Conservation (phyloP, 2,797 vertebrate species). For the Sarcophilus harrisii region DNA sequence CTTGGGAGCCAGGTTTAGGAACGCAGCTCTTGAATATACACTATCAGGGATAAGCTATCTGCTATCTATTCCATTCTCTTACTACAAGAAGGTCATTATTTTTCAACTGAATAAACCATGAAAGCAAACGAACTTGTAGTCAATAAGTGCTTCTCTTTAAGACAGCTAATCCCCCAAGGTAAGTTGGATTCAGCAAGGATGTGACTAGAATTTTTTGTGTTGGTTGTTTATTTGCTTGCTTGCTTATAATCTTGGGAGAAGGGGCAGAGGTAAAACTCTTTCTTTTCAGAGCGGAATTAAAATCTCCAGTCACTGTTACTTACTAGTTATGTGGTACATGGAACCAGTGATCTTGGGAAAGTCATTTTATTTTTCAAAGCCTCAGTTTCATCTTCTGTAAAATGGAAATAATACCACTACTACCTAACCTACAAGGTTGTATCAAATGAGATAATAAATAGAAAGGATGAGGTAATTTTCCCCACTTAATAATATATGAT, state of each 20-base stretch:
- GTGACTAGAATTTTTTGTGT: not conserved
- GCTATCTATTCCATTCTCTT: conserved; percentile 59
- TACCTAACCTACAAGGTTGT: not conserved
- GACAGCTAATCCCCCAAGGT: conserved; percentile 32
- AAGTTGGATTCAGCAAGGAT: conserved; percentile 34
- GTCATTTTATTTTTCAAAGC: not conserved
- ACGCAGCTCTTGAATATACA: conserved; percentile 52
- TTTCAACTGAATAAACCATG: conserved; percentile 65
- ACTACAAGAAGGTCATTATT: conserved; percentile 76
- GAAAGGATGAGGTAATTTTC: not conserved
- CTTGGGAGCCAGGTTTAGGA: not conserved
- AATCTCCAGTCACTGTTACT: not conserved
- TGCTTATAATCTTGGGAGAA: not conserved
- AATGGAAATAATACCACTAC: not conserved
- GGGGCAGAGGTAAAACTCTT: not conserved
- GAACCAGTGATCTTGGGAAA: not conserved
- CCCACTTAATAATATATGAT: too few relatives aligned
- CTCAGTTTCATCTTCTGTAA: not conserved
- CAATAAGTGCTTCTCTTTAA: conserved; percentile 65
- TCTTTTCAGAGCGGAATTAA: not conserved
- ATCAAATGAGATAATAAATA: not conserved
- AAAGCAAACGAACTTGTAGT: conserved; percentile 69
- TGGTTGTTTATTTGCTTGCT: not conserved
- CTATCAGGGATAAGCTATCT: conserved; percentile 52
- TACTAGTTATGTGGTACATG: not conserved